Conservation (phyloP, 2,888 invertebrate genomes). For the Leptinotarsa peninsularis region DNA sequence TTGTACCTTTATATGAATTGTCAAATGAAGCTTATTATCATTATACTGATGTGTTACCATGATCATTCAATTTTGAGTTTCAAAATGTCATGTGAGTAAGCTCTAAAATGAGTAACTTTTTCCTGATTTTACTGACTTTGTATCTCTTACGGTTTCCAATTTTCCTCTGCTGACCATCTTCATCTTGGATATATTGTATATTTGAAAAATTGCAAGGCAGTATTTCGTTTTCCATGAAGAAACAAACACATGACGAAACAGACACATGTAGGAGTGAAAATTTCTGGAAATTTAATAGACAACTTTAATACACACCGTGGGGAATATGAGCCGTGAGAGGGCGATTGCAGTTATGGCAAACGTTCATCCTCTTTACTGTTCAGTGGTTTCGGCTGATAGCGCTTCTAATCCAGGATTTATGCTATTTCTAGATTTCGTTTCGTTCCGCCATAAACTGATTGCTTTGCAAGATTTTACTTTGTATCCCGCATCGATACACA, state of each 20-base stretch:
- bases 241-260: not conserved
- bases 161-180: no score
- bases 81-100: no score
- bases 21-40: no score
- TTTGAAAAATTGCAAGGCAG: no score
- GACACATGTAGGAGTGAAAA: constrained; percentile 15
- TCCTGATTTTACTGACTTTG: no score
- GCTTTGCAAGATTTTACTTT: constrained; percentile 43
- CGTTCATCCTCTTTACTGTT: constrained; percentile 63
- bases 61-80: no score
- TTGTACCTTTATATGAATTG: no score
- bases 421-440: constrained; percentile 61
- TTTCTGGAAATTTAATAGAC: constrained; percentile 15
- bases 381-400: constrained; percentile 65
- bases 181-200: no score
- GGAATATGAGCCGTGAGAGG: constrained; percentile 16
- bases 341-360: constrained; percentile 32
- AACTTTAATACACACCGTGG: constrained; percentile 12
- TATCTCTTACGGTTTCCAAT: no score
- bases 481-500: constrained; percentile 36
- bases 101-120: no score
- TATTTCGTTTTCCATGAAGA: no score
- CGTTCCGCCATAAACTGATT: constrained; percentile 50
- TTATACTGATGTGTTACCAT: no score
- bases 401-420: constrained; percentile 66